Evolutionary conservation across 2,888 invertebrate species (phyloP).

Genomic region (Drosophila formosana): DNA sequence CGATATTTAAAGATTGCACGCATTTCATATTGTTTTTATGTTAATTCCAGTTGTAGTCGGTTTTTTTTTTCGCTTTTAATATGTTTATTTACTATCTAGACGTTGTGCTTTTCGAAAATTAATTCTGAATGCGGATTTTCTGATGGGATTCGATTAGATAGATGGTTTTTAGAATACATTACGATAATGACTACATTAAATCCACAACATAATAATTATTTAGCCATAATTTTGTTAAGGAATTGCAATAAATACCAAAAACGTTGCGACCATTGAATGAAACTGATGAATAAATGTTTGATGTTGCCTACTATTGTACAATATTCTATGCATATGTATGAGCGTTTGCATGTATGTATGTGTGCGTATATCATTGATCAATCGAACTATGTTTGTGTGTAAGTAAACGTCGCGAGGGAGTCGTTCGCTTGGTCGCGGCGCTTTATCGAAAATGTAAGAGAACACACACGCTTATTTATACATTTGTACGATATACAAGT

Average conservation of each 20-base stretch:
- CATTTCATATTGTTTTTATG: conserved; percentile 19
- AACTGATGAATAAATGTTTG: conserved; percentile 3
- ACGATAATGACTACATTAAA: background rate
- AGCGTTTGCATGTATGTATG: conserved; percentile 15
- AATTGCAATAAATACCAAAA: background rate
- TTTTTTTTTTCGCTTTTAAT: background rate
- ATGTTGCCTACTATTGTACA: conserved; percentile 1
- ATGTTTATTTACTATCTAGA: conserved; percentile 3
- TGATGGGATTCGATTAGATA: conserved; percentile 8
- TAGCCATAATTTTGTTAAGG: background rate
- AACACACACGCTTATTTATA: conserved; percentile 26
- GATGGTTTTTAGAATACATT: conserved; percentile 5
- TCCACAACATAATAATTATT: conserved; percentile 6
- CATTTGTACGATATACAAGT: background rate
- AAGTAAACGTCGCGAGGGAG: conserved; percentile 33
- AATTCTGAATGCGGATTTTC: background rate
- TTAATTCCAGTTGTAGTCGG: conserved; percentile 11
- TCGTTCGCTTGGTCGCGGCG: conserved; percentile 31
- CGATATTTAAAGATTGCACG: conserved; percentile 22
- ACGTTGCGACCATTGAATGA: background rate
- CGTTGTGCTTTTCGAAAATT: background rate
- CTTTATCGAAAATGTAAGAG: conserved; percentile 31
- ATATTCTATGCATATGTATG: conserved; percentile 1
- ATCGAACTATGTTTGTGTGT: conserved; percentile 14
- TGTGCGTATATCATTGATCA: conserved; percentile 26